Evolutionary conservation across 2,797 vertebrate genomes (phyloP).

Genomic region (Pseudochirops corinnae): DNA sequence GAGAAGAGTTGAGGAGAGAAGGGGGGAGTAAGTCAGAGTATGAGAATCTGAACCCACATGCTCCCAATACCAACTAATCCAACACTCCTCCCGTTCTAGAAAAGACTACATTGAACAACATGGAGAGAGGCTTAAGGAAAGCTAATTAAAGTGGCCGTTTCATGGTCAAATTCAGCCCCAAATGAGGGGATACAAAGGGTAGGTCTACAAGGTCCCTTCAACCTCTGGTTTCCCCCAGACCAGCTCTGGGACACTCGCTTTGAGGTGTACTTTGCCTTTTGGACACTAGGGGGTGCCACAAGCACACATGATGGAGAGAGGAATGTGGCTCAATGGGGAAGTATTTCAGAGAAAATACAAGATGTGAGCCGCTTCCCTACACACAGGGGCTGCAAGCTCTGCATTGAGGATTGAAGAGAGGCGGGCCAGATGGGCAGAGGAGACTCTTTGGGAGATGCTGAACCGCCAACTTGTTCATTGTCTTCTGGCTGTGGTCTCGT

Average conservation of each 20-base stretch:
- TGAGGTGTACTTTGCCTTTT: not conserved
- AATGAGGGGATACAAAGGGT: not conserved
- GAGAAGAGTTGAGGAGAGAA: no score
- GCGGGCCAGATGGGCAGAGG: no score
- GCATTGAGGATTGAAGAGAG: no score
- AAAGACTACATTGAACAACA: not conserved
- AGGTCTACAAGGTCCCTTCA: not conserved
- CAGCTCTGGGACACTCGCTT: not conserved
- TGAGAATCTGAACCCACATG: not conserved
- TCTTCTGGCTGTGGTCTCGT: not conserved
- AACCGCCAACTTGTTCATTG: not conserved
- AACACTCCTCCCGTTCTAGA: not conserved
- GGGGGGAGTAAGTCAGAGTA: not conserved
- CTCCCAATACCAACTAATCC: no score
- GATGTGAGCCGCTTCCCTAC: no score
- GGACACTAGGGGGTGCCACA: not conserved
- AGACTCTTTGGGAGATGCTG: not conserved
- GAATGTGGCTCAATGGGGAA: no score
- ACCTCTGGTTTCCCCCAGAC: no score
- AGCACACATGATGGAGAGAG: not conserved
- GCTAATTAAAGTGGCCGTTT: not conserved
- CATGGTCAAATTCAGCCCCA: not conserved
- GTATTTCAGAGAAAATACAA: no score
- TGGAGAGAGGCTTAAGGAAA: not conserved
- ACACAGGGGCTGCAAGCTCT: not conserved